Base-by-base conservation (phyloP, 1,140 invertebrate genomes). In the Panonychus citri region DNA sequence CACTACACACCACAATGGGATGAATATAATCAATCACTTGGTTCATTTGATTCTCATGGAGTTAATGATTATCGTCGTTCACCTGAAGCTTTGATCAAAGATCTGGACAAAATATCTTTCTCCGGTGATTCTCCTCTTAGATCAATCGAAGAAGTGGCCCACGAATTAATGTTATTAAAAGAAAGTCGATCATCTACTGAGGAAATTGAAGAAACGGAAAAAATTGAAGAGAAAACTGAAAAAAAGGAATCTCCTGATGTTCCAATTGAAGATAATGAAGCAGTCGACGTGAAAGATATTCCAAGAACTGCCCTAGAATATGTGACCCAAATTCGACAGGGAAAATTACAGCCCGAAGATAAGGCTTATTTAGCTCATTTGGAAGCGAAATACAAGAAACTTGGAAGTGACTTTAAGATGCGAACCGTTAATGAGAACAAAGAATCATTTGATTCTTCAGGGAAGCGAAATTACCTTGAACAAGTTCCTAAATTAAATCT, bases 381-480 rank as follows among this genome's bases (percentile, higher is more conserved):
- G 4, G 26, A 55, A 34, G 17, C 17, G 56, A 55, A 52, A 39
- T 56, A 37, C 17, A 46, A 34, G 49, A 46, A 54, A 46, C 43
- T 28, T 34, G 60, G 56, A 7, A 55, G 59, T 54, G 54, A 59
- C 12, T 54, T 54, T 37, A 17, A 27, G 46, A 51, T 50, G 24
- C 53, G 42, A 37, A 49, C 30, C 53, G 3, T 43, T 27, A 40
- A 30, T 13, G 40, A 1, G 27, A 21, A 19, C 7, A 46, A 55
- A 42, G 26, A 30, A 15, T 28, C 57, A 30, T 50, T 40, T 21
- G 66, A 66, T 51, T 64, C 63, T 40, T 60, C 66, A 54, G 67
- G 68, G n/a, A 64, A 64, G 48, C 58, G 64, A 48, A 64, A 64
- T 54, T 57, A 67, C 8, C 64, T 60, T 56, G 46, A 66, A 58